Conservation (phyloP, 2,113 vertebrate genomes). For the Scolopax mira region DNA sequence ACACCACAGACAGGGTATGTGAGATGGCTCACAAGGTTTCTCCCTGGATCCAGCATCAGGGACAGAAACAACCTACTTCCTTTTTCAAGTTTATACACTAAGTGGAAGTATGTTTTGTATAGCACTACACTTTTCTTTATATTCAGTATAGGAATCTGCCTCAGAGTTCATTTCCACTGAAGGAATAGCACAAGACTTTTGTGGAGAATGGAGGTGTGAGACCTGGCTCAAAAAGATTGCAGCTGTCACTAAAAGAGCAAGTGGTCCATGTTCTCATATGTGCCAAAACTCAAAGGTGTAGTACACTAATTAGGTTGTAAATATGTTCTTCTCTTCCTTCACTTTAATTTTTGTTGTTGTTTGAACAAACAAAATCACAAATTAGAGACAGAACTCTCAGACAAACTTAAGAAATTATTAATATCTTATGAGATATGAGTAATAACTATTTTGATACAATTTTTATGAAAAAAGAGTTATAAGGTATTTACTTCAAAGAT, state of each 20-base stretch:
- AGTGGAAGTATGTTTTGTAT: neutral
- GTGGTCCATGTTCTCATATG: neutral
- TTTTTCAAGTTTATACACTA: neutral
- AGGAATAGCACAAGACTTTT: neutral
- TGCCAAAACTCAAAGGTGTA: neutral
- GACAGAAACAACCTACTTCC: neutral
- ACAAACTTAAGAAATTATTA: neutral
- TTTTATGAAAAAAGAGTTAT: neutral
- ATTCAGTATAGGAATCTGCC: neutral
- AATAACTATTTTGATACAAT: neutral
- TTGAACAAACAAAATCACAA: neutral
- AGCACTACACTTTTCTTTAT: neutral
- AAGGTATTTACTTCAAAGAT: neutral
- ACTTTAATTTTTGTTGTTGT: neutral
- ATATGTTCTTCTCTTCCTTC: neutral
- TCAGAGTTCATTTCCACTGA: neutral
- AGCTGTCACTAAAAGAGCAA: neutral
- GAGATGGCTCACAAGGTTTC: neutral
- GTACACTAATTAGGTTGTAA: neutral
- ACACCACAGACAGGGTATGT: neutral
- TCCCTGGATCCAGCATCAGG: neutral
- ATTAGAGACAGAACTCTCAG: neutral
- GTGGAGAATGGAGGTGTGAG: neutral
- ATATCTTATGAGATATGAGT: neutral
- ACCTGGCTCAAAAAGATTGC: neutral